Conservation (phyloP, 2,797 vertebrate species). For the Taeniopygia guttata region DNA sequence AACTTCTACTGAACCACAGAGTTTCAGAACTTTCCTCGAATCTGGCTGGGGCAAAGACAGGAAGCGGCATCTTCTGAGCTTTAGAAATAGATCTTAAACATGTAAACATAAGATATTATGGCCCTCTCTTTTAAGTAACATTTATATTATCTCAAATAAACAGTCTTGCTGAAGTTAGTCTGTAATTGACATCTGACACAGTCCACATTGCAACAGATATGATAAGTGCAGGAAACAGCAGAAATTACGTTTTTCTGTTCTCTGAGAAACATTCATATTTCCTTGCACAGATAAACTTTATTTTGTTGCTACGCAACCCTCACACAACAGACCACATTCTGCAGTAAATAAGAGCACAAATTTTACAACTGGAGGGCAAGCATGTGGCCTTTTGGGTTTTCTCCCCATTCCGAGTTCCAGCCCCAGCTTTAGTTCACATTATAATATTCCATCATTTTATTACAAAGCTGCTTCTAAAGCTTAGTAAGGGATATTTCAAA, state of each 20-base stretch:
- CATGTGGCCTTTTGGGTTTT: slow-evolving; percentile 42
- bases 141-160: slow-evolving; percentile 77
- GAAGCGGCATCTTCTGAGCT: slow-evolving; percentile 70
- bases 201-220: slow-evolving; percentile 59
- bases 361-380: slow-evolving; percentile 68
- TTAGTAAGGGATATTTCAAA: slow-evolving; percentile 31
- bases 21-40: slow-evolving; percentile 38
- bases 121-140: slow-evolving; percentile 65
- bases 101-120: slow-evolving; percentile 65
- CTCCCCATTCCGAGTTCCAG: slow-evolving; percentile 52
- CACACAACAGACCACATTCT: slow-evolving; percentile 43
- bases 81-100: slow-evolving; percentile 62
- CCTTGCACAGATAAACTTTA: slow-evolving; percentile 70
- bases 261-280: slow-evolving; percentile 66
- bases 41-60: slow-evolving; percentile 47
- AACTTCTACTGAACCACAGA: neutral
- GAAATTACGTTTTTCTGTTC: slow-evolving; percentile 55
- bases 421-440: slow-evolving; percentile 64
- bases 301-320: slow-evolving; percentile 73
- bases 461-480: slow-evolving; percentile 43
- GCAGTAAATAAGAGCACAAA: slow-evolving; percentile 67
- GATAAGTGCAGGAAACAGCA: slow-evolving; percentile 67
- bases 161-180: slow-evolving; percentile 49
- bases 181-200: slow-evolving; percentile 71
- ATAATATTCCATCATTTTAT: slow-evolving; percentile 50